A percentile compares a stretch with the other conserved stretches of the same genome.
These are phyloP conservation scores for Hiodon tergisus DNA, from an alignment of 2,113 vertebrate genomes.

Conservation along the genomic window DNA sequence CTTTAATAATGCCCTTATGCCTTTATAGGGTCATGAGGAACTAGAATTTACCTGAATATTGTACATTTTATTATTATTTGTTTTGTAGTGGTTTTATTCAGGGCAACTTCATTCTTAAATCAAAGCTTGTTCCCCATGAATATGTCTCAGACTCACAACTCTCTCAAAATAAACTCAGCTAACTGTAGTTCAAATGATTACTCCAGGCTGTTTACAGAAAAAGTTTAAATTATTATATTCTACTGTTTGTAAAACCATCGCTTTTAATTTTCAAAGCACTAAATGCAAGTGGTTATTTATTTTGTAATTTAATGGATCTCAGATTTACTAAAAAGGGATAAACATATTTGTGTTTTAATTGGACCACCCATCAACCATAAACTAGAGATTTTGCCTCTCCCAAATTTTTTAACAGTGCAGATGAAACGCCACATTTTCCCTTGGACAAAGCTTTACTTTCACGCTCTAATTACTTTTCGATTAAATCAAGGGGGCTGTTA, in stretches of 20 bases:
- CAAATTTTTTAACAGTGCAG: constrained; percentile 7
- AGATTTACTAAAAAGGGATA: neutral
- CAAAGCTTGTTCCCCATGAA: no score
- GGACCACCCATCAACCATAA: constrained; percentile 19
- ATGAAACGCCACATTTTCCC: constrained; percentile 1
- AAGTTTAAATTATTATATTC: neutral
- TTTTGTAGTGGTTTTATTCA: neutral
- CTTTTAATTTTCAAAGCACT: neutral
- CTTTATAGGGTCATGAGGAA: constrained; percentile 4
- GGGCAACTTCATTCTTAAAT: neutral
- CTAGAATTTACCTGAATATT: constrained; percentile 17
- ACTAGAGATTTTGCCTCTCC: neutral
- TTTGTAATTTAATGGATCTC: constrained; percentile 1
- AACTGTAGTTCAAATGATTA: neutral
- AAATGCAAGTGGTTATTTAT: constrained; percentile 6
- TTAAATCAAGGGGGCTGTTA: constrained; percentile 11
- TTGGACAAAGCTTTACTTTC: constrained; percentile 16
- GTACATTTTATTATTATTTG: neutral
- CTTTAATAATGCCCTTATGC: constrained; percentile 16
- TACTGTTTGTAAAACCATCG: neutral
- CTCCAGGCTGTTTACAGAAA: neutral
- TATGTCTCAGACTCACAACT: neutral
- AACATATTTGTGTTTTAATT: constrained; percentile 19
- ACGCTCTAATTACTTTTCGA: constrained; percentile 17
- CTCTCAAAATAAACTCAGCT: neutral